Base-by-base conservation (phyloP, 2,888 invertebrate species). In the Mimumesa dahlbomi region DNA sequence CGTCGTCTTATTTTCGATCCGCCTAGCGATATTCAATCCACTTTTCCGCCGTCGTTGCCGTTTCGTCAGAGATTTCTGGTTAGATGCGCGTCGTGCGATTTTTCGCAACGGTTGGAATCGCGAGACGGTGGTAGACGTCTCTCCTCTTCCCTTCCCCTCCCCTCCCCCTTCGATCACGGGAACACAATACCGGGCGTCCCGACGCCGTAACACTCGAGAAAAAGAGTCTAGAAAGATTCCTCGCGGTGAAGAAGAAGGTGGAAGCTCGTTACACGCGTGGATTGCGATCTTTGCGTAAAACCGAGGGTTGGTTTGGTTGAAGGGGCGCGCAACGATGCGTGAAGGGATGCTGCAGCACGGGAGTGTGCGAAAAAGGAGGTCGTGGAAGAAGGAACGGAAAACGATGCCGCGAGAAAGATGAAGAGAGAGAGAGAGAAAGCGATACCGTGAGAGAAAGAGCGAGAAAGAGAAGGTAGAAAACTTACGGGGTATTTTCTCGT, bases 221-320 rank as follows among this genome's bases (percentile, higher is more conserved):
- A 48, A 57, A 46, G 31, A 31, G 43, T 54, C 9, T 40, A 16
- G 34, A 21, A 57, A 36, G 45, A 54, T 40, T 52, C 22, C 29
- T 53, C 42, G 40, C 6, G 6, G 34, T 40, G 46, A 21, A 43
- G 16, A 54, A 31, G 57, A 53, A 53, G 18, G 25, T 11, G 49
- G 73, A 69, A 81, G 75, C 82, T 84, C 79, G 80, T 86, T 84
- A 84, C 69, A 81, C 78, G 81, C 77, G 69, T 73, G 82, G 79
- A 84, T 84, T 82, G 75, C 76, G 74, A 77, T 81, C 62, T 70
- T 77, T 69, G 66, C 65, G 76, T 62, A 59, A 75, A 81, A 78
- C 64, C 70, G 65, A 19, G 42, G 40, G 38, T 36, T 29, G 25
- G 45, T 29, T 22, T 42, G 73, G 72, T 64, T 53, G 71, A 70